Evolutionary conservation across 2,797 vertebrate species (phyloP), one percentile per base, ranked within the genome.

Genomic region (Schizopygopsis pylzovi): DNA sequence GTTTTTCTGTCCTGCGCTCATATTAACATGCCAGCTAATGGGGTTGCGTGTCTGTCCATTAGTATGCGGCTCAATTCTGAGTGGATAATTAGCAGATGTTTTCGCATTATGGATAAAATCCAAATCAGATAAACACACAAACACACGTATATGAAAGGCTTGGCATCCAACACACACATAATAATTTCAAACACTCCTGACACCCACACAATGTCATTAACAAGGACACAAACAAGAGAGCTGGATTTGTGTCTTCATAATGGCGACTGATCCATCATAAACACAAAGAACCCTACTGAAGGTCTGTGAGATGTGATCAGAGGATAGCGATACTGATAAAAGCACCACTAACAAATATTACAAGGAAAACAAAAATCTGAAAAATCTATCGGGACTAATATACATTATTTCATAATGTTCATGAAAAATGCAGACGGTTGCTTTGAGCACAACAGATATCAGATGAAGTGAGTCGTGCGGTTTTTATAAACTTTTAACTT

Each of bases 31-130:
- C 33, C 18, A 4, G 47, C 37, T 56, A 70, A 28, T 78, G 75
- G 13, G 6, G 33, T 22, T 81, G 70, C 71, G 70, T 33, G 37
- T 73, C 25, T 52, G 52, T 61, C 82, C 67, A 84, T 83, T 89
- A 85, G 61, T 82, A 72, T 86, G 80, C 87, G 1, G 54, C 85
- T 87, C 86, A 87, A 91, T 84, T 91, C 84, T 82, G 47, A 83
- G 76, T 59, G 59, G 59, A 56, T 90, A 81, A 90, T 92, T 90
- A 90, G 87, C 83, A 86, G 89, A 85, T 59, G 33, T 59, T 76
- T 82, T 49, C 61, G 70, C n/a, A n/a, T 56, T 73, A 63, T 80
- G 86, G 86, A 88, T 86, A 22, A 71, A 76, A 86, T 61, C 39
- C 65, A 79, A 85, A 79, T 79, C 25, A 79, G 76, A 61, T 72